Conservation (phyloP, 1,140 invertebrate genomes). For the Saccostrea cuccullata region DNA sequence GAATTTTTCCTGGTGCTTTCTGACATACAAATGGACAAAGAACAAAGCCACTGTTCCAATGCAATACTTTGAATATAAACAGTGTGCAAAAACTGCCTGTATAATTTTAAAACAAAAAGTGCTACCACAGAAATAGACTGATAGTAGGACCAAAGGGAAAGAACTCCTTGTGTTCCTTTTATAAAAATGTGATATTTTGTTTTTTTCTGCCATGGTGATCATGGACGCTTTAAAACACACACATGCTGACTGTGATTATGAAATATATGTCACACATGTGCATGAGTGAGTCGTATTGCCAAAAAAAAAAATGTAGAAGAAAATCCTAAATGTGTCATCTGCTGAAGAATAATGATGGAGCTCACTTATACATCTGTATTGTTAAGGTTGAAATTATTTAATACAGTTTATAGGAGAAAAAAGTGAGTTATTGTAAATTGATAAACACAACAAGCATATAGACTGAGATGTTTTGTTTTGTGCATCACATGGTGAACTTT, state of each 20-base stretch:
- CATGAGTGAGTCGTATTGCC: constrained; percentile 24
- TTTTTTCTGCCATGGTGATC: constrained; percentile 24
- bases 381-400: not conserved
- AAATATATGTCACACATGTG: constrained; percentile 12
- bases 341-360: not conserved
- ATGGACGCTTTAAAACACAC: constrained; percentile 23
- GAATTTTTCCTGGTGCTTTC: constrained; percentile 13
- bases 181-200: constrained; percentile 20
- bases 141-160: constrained; percentile 12
- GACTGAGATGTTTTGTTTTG: not conserved
- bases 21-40: not conserved
- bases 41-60: constrained; percentile 12
- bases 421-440: not conserved
- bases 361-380: not conserved
- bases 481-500: not conserved
- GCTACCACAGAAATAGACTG: constrained; percentile 12
- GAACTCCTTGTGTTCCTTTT: constrained; percentile 16
- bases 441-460: not conserved
- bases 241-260: constrained; percentile 25
- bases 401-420: not conserved
- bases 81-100: not conserved
- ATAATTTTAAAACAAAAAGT: not conserved
- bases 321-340: constrained; percentile 2
- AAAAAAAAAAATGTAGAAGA: constrained; percentile 5
- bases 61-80: not conserved